Evolutionary conservation across 2,113 vertebrate species (phyloP), one percentile per base, ranked within the genome.

Genomic region (Xenopus borealis): DNA sequence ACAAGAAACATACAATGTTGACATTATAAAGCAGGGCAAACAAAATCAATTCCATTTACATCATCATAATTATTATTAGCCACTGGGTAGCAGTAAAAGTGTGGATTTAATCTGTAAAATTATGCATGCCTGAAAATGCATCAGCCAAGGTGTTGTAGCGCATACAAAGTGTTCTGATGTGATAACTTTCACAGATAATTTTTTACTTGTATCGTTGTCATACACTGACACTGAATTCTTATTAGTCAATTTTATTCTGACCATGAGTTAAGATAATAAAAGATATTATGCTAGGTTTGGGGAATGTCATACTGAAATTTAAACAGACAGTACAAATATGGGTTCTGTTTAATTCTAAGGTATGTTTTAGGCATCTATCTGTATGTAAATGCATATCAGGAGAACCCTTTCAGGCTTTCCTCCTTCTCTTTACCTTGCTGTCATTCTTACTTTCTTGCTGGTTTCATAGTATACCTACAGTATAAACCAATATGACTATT

Each of bases 111-210:
- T 53, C 66, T 69, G 66, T 55, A n/a, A 69, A 55, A 55, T 69
- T 69, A 69, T 69, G 50, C 50, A 33, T 12, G 14, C 66, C 27
- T 27, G 66, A 69, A 55, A 67, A 53, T 69, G 20, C 66, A 69
- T 69, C 67, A 69, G 67, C 30, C 40, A 69, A 69, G 53, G 67
- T 40, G 67, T 19, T 19, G 50, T 52, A 19, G n/a, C 14, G 67
- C 23, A 69, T 58, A 58, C 53, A 69, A 58, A 69, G 5, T 69
- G 30, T 69, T 33, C 52, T 18, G 11, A 57, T 67, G 65, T 50
- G 65, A 67, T 67, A 67, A 52, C 65, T 50, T 69, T 69, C 53
- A 57, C 50, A 44, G 50, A 30, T 46, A 58, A 58, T 69, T 57
- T 69, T 58, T 69, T 58, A 12, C 27, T 44, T 53, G 3, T 58